A percentile compares a stretch with the other conserved stretches of the same genome.
These are phyloP conservation scores for Amphibalanus amphitrite DNA, from an alignment of 1,140 invertebrate genomes.

Conservation along the genomic window DNA sequence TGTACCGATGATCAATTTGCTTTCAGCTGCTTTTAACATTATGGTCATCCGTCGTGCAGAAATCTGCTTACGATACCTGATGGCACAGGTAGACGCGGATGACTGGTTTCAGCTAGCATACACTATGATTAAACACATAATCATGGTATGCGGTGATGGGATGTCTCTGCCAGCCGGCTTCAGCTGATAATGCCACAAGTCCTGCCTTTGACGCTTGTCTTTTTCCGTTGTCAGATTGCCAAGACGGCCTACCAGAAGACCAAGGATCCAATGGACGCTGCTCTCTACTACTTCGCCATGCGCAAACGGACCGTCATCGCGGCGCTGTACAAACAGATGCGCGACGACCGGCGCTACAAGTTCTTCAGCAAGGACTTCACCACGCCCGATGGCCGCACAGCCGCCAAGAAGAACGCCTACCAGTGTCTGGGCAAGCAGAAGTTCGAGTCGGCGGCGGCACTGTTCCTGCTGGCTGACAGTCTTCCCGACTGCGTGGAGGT, in stretches of 20 bases:
- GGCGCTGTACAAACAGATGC: conserved; percentile 77
- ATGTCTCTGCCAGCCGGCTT: too few species aligned
- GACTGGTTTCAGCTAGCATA: too few species aligned
- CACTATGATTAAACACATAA: too few species aligned
- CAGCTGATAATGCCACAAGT: too few species aligned
- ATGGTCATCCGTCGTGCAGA: too few species aligned
- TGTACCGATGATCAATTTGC: too few species aligned
- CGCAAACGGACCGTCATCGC: conserved; percentile 94
- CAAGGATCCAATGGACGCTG: conserved; percentile 92
- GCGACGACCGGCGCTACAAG: conserved; percentile 77
- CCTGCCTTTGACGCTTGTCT: neutral
- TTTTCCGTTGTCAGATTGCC: conserved; percentile 39
- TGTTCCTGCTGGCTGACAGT: conserved; percentile 86
- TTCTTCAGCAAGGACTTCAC: conserved; percentile 93
- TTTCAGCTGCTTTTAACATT: too few species aligned
- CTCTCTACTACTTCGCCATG: conserved; percentile 95
- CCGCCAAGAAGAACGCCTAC: conserved; percentile 94
- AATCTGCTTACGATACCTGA: too few species aligned
- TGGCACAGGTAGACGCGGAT: too few species aligned
- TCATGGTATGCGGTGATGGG: too few species aligned
- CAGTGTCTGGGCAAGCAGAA: conserved; percentile 78
- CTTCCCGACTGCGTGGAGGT: conserved; percentile 90
- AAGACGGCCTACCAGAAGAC: conserved; percentile 74
- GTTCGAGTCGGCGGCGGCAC: conserved; percentile 35
- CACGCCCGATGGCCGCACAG: conserved; percentile 86